A percentile compares a stretch with the other conserved stretches of the same genome.
Evolutionary conservation across 1,140 invertebrate species (phyloP).

Genomic region (Drosophila truncata): DNA sequence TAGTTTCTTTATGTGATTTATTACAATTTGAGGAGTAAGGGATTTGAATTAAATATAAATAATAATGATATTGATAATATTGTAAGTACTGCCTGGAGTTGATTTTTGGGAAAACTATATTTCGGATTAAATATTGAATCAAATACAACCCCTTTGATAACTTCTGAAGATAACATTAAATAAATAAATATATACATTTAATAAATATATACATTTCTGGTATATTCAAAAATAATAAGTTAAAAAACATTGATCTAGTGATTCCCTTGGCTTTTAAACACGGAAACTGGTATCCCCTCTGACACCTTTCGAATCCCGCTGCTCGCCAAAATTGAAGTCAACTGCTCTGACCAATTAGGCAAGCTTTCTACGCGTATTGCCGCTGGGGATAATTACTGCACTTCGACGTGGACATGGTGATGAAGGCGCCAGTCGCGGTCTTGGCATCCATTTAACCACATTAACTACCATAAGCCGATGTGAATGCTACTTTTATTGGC

Average conservation of each 20-base stretch:
- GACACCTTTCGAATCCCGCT: slow-evolving; percentile 41
- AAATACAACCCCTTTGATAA: background rate
- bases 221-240: background rate
- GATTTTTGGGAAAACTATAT: background rate
- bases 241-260: background rate
- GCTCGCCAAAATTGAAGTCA: slow-evolving; percentile 27
- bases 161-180: background rate
- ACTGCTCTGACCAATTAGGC: slow-evolving; percentile 63
- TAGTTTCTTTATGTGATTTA: slow-evolving; percentile 14
- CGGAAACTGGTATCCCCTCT: slow-evolving; percentile 20
- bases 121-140: background rate
- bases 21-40: background rate
- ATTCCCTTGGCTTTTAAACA: slow-evolving; percentile 2
- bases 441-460: slow-evolving; percentile 63
- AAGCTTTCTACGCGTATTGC: slow-evolving; percentile 64
- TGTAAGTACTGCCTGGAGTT: background rate
- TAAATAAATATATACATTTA: background rate
- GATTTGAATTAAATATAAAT: background rate
- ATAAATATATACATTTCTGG: no score
- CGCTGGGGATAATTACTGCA: slow-evolving; percentile 59
- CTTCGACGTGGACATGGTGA: slow-evolving; percentile 40
- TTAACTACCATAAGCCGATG: slow-evolving; percentile 70
- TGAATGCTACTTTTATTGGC: slow-evolving; percentile 77
- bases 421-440: slow-evolving; percentile 49
- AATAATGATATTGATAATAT: background rate